These are phyloP conservation scores for Syrphus vitripennis DNA, from an alignment of 2,888 invertebrate species.

Conservation along the genomic window DNA sequence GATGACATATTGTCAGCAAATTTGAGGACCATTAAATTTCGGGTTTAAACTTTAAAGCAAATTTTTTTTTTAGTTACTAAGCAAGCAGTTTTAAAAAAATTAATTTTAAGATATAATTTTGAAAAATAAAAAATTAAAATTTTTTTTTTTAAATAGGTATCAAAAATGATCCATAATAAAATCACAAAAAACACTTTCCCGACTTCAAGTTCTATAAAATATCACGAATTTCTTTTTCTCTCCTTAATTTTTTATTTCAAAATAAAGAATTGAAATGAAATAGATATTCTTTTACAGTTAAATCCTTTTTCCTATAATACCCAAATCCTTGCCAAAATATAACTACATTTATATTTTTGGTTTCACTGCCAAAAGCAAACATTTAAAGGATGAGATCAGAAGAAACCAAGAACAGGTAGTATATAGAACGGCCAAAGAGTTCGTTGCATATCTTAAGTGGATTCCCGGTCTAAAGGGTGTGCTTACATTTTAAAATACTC, in stretches of 20 bases:
- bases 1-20: too few species aligned
- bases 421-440: slow-evolving; percentile 22
- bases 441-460: slow-evolving; percentile 51
- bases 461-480: slow-evolving; percentile 26
- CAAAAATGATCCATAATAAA: too few species aligned
- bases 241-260: not conserved
- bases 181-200: not conserved
- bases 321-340: not conserved
- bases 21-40: too few species aligned
- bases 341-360: not conserved
- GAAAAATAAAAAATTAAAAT: too few species aligned
- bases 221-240: too few species aligned
- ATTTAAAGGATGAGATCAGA: slow-evolving; percentile 30
- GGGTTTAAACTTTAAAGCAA: too few species aligned
- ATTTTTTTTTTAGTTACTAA: too few species aligned
- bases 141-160: too few species aligned
- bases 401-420: slow-evolving; percentile 20
- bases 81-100: too few species aligned
- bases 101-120: too few species aligned
- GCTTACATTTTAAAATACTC: slow-evolving; percentile 14
- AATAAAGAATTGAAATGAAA: not conserved
- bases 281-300: not conserved
- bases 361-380: slow-evolving; percentile 56
- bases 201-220: not conserved
- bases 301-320: not conserved